These are phyloP conservation scores for Lepidostoma basale DNA, from an alignment of 1,140 invertebrate genomes.

Conservation along the genomic window DNA sequence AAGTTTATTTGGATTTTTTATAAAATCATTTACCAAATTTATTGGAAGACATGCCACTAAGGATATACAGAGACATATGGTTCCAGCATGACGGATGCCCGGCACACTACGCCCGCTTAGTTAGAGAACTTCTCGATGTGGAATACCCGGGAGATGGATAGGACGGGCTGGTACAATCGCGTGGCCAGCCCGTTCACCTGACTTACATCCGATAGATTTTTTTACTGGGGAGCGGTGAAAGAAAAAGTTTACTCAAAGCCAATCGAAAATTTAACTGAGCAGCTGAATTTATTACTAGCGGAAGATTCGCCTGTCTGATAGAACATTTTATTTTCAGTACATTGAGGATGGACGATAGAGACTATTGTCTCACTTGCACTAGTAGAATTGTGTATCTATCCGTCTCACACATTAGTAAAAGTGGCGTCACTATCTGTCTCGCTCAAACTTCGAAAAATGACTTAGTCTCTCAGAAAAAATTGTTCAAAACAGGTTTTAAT, in stretches of 20 bases:
- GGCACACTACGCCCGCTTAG: constrained; percentile 46
- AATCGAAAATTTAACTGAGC: not conserved
- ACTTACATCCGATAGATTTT: constrained; percentile 54
- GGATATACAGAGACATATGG: constrained; percentile 46
- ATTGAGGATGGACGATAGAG: no score
- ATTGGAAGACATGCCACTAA: constrained; percentile 44
- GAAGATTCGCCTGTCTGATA: not conserved
- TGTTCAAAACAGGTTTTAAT: no score
- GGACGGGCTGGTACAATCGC: constrained; percentile 49
- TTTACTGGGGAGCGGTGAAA: constrained; percentile 52
- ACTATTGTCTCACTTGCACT: no score
- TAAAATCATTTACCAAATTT: constrained; percentile 47
- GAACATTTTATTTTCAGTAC: not conserved
- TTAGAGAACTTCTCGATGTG: constrained; percentile 47
- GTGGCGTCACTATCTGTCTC: no score
- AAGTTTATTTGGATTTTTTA: constrained; percentile 48
- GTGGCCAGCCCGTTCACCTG: constrained; percentile 54
- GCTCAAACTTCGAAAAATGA: no score
- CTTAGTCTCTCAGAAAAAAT: no score
- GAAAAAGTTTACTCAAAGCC: constrained; percentile 45
- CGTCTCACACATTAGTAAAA: no score
- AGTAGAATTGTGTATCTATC: no score
- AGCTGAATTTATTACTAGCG: not conserved
- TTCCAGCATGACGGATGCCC: constrained; percentile 49
- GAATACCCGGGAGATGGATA: constrained; percentile 43